These are phyloP conservation scores for Hapalemur alaotrensis DNA, from an alignment of 2,797 vertebrate species.

Conservation along the genomic window DNA sequence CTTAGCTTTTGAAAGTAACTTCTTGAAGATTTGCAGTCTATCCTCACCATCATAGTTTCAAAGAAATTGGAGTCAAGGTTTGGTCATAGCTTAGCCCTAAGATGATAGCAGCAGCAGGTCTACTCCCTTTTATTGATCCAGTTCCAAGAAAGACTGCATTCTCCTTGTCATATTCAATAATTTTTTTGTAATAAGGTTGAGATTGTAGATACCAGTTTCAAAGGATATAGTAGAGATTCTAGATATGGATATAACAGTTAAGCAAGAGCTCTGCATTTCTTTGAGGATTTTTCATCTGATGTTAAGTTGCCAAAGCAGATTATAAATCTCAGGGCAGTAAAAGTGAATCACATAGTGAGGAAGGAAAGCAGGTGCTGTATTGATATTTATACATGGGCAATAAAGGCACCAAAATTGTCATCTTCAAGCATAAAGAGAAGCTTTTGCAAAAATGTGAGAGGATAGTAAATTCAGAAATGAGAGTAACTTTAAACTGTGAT, in stretches of 20 bases:
- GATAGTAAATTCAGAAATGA: slow-evolving; percentile 2
- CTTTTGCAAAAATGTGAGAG: slow-evolving; percentile 3
- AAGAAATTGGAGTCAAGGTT: not conserved
- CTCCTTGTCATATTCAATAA: not conserved
- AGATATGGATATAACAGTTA: not conserved
- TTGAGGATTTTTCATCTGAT: not conserved
- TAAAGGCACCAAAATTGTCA: not conserved
- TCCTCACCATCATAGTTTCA: not conserved
- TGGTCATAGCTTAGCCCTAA: not conserved
- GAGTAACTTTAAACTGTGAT: not conserved
- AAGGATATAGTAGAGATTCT: not conserved
- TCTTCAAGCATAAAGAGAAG: not conserved
- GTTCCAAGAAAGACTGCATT: not conserved
- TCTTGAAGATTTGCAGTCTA: not conserved
- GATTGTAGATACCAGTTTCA: not conserved
- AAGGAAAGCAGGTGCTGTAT: not conserved
- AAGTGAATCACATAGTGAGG: not conserved
- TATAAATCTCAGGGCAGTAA: not conserved
- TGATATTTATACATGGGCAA: not conserved
- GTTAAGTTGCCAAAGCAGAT: not conserved
- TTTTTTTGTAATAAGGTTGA: not conserved
- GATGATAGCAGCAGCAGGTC: not conserved
- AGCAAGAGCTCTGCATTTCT: not conserved
- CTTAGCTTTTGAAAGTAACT: not conserved
- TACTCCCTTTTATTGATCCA: not conserved